Percentiles rank a stretch among this genome's conserved stretches.
Conservation (phyloP, 1,140 invertebrate genomes). For the Luehdorfia chinensis region DNA sequence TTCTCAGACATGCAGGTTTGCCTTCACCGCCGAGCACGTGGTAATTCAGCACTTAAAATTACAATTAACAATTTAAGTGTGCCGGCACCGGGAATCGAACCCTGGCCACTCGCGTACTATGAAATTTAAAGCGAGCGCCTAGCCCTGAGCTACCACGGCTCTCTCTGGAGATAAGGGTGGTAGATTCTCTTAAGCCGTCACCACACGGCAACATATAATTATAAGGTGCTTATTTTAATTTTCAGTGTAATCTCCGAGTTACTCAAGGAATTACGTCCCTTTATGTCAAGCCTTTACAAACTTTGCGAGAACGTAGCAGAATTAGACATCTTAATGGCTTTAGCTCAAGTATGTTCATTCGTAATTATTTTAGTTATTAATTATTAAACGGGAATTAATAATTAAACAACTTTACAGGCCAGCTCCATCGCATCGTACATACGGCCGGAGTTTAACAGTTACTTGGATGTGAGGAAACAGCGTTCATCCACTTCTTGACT, state of each 20-base stretch:
- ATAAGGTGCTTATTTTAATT: too few species aligned
- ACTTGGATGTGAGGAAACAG: constrained; percentile 83
- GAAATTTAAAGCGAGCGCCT: too few species aligned
- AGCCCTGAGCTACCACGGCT: too few species aligned
- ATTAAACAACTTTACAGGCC: constrained; percentile 36
- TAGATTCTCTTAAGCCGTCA: too few species aligned
- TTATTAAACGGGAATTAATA: background rate
- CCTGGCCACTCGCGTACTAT: too few species aligned
- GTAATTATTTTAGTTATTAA: background rate
- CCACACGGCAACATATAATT: too few species aligned
- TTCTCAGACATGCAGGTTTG: too few species aligned
- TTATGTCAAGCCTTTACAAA: constrained; percentile 87
- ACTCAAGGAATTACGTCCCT: constrained; percentile 80
- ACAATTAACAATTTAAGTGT: too few species aligned
- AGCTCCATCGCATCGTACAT: constrained; percentile 79
- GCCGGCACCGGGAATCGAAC: too few species aligned
- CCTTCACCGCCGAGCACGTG: too few species aligned
- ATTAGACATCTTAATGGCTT: constrained; percentile 86
- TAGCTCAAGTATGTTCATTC: constrained; percentile 79
- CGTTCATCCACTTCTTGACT: constrained; percentile 88
- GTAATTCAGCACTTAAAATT: too few species aligned
- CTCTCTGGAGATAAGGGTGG: too few species aligned
- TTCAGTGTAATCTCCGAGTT: constrained; percentile 81
- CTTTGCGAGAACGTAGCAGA: constrained; percentile 88
- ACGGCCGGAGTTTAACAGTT: constrained; percentile 84